Evolutionary conservation across 2,888 invertebrate species (phyloP), one percentile per base, ranked within the genome.

Genomic region (Synanthedon tipuliformis): DNA sequence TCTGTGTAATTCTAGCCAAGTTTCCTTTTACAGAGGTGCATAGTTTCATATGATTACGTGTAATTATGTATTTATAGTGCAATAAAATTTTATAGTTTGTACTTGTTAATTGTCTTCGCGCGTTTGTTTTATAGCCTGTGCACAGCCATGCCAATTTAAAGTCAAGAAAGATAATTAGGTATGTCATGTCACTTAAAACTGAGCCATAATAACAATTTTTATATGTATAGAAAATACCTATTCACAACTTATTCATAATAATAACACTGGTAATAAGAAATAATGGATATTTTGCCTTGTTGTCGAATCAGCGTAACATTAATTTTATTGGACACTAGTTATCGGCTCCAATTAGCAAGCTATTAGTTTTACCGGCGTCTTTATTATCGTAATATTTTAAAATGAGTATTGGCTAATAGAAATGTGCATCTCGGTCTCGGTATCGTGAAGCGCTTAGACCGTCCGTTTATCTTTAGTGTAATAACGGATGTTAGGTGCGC

Each of bases 401-500:
- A 45, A 7, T 45, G 15, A 45, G 45, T n/a, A 15, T 45, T 45
- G 8, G 15, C 13, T 45, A 45, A 45, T 45, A 45, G 45, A 45
- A 45, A 45, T 45, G 45, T 45, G 15, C 8, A n/a, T 7, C 45
- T 45, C 45, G 13, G 45, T 45, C 45, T 15, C 45, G 1, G 45
- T 45, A 34, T 34, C 15, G 45, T n/a, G 45, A 45, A 12, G 13
- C 45, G n/a, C 15, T n/a, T 5, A 12, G 13, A n/a, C 13, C 45
- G 45, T 45, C 45, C 55, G 59, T 66, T 67, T 65, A 69, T 69
- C 65, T 68, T 61, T 58, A 59, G 61, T 62, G 60, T 56, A 52
- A 53, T 56, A 55, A 66, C 64, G 61, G 65, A 68, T 69, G 65
- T 55, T 58, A 61, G 58, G 57, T 63, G 63, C 59, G 65, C 73